Percentiles rank a stretch among this genome's conserved stretches.
phyloP scores from a whole-genome alignment of 2,797 vertebrate species.

The Florisuga fusca region DNA sequence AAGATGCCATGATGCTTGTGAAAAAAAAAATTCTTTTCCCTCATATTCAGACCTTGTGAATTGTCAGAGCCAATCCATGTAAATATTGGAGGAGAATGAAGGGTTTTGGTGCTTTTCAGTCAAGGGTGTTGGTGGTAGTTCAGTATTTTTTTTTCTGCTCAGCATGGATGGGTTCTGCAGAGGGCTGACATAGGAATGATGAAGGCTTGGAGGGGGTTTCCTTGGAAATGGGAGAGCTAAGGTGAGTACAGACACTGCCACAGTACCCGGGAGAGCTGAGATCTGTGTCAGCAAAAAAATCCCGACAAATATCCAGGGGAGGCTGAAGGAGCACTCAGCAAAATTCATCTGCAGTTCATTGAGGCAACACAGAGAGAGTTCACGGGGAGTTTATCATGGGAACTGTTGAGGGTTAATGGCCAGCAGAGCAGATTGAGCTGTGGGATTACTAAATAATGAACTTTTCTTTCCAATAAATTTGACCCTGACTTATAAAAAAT shows the following conservation, averaged over 20 bases:
- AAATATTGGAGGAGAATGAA: background rate
- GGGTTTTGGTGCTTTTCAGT: background rate
- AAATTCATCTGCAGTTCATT: constrained; percentile 52
- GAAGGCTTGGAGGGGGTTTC: background rate
- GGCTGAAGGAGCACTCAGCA: background rate
- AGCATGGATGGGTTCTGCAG: background rate
- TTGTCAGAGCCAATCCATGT: rapidly evolving
- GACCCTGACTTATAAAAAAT: constrained; percentile 65
- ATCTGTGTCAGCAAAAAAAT: constrained; percentile 6
- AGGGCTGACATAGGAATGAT: background rate
- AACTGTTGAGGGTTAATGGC: constrained; percentile 62
- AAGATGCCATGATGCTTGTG: rapidly evolving
- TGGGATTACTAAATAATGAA: constrained; percentile 71
- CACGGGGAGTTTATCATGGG: constrained; percentile 48
- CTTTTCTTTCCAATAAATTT: constrained; percentile 66
- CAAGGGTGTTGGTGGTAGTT: background rate
- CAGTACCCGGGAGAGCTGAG: background rate
- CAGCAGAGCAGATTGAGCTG: constrained; percentile 54
- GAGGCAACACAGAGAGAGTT: constrained; percentile 54
- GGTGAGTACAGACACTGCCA: background rate
- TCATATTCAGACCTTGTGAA: rapidly evolving
- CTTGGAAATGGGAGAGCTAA: background rate
- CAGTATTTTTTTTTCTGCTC: background rate
- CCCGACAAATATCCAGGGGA: background rate
- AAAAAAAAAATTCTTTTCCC: background rate